These are phyloP conservation scores for Nephrotoma flavescens DNA, from an alignment of 2,888 invertebrate genomes.

Conservation along the genomic window DNA sequence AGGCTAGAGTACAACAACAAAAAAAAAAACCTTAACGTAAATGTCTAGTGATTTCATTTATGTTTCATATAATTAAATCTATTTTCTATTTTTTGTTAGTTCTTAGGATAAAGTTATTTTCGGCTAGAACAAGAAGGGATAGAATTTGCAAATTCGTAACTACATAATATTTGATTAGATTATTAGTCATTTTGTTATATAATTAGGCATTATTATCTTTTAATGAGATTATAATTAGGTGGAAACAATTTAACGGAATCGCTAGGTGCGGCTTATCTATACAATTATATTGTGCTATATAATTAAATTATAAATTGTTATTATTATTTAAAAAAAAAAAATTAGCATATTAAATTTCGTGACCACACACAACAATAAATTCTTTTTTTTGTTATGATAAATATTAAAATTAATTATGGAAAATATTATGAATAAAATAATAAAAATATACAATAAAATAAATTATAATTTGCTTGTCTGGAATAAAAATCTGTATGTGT, in stretches of 20 bases:
- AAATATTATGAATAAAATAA: background rate
- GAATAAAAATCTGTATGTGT: too few relatives aligned
- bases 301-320: too few relatives aligned
- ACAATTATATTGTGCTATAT: too few relatives aligned
- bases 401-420: background rate
- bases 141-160: background rate
- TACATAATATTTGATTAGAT: background rate
- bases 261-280: background rate
- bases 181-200: background rate
- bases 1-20: background rate
- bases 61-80: slow-evolving; percentile 3
- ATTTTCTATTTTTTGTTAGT: background rate
- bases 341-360: too few relatives aligned
- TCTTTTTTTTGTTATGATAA: background rate
- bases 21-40: background rate
- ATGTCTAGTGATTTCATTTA: slow-evolving; percentile 3
- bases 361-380: too few relatives aligned
- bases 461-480: background rate
- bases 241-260: background rate
- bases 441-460: background rate
- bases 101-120: background rate
- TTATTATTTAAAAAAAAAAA: too few relatives aligned
- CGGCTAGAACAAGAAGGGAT: background rate
- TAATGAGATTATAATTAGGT: background rate
- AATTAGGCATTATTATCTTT: background rate